phyloP scores from a whole-genome alignment of 2,797 vertebrate species.

The Pelochelys cantorii region DNA sequence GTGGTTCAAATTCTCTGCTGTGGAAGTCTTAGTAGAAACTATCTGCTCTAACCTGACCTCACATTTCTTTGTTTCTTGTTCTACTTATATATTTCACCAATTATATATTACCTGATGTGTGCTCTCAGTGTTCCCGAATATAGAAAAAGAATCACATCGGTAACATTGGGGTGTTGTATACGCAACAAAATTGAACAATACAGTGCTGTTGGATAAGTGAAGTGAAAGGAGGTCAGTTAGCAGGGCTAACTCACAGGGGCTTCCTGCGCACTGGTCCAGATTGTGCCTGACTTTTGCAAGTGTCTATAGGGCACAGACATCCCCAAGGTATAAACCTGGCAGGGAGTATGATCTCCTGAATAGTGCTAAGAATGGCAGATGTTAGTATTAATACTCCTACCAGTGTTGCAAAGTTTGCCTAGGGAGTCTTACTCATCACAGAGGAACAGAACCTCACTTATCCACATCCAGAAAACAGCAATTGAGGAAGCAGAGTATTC shows the following conservation, averaged over 20 bases:
- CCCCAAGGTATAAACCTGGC: background rate
- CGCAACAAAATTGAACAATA: background rate
- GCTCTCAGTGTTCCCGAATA: fast-evolving
- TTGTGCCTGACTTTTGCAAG: background rate
- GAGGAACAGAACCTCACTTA: background rate
- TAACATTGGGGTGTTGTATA: background rate
- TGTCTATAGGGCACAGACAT: background rate
- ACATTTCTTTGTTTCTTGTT: background rate
- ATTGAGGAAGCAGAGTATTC: background rate
- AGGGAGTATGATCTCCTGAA: background rate
- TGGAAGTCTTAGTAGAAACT: background rate
- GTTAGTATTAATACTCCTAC: background rate
- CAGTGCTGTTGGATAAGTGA: background rate
- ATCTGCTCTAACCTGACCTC: background rate
- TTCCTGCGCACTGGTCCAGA: background rate
- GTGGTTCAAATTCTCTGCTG: background rate
- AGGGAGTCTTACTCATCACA: background rate
- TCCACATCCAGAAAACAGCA: background rate
- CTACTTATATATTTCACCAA: background rate
- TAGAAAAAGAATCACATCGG: background rate
- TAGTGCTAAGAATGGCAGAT: background rate
- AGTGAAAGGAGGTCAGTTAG: background rate
- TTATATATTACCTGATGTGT: background rate
- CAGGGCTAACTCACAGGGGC: background rate
- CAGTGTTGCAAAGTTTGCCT: background rate